Evolutionary conservation across 2,888 invertebrate genomes (phyloP), one percentile per base, ranked within the genome.

Genomic region (Gnatocerus cornutus): DNA sequence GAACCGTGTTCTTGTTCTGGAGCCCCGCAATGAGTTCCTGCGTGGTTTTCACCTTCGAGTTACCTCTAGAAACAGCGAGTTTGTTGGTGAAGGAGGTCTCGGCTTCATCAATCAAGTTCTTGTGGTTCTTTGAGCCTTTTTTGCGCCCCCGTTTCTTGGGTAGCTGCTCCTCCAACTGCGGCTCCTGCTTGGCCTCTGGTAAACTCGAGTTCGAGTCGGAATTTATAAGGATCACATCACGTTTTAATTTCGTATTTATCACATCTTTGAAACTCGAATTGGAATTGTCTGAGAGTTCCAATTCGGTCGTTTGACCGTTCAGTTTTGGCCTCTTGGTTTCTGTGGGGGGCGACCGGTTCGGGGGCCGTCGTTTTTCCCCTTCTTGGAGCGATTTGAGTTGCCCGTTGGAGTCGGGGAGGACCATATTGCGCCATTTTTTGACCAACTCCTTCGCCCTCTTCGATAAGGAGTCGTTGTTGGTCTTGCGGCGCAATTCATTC

Each of bases 361-460:
- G 46, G 72, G 71, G 61, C 71, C 74, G 68, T 73, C 71, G 64
- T 71, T 68, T 70, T 16, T 63, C 76, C 69, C 64, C 75, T 53
- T 78, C 78, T 48, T 74, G 78, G 71, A 72, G 77, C 70, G 75
- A 72, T 69, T 80, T 82, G n/a, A 83, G 73, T 71, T 84, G 83
- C 21, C 85, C 84, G 71, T 84, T 84, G 13, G 81, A 79, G 33
- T 84, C 84, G 13, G 92, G 92, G 81, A 93, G 87, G 78, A 97
- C 91, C 86, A 95, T 90, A 86, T 93, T 93, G 79, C 97, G 91
- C 98, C 98, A 98, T 86, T 93, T 90, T 80, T 96, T 95, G 66
- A 98, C 92, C 83, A 98, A 88, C 82, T 94, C 94, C 86, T 97
- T 98, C 67, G 96, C 95, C 75, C 97, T 90, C 80, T 93, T 92